phyloP scores from a whole-genome alignment of 2,113 vertebrate genomes.

The Scopus umbretta region DNA sequence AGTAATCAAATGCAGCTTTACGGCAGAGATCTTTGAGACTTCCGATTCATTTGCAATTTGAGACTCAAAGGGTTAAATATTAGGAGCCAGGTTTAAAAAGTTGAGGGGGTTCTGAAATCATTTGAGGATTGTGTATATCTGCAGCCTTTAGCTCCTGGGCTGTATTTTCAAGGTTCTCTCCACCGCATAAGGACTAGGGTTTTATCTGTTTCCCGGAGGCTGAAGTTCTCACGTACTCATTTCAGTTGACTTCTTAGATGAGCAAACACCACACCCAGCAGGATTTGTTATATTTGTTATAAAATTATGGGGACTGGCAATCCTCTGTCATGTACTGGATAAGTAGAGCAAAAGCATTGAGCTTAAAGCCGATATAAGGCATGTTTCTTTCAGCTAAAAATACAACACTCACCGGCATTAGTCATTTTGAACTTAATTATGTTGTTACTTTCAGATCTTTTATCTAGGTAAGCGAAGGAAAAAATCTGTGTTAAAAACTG shows the following conservation, averaged over 20 bases:
- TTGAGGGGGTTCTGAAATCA: accelerated
- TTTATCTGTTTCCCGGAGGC: not conserved
- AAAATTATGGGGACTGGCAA: not conserved
- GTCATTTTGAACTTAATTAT: not conserved
- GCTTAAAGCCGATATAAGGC: not conserved
- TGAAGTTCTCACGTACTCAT: not conserved
- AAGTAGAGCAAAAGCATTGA: not conserved
- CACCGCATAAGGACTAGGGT: not conserved
- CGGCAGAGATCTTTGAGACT: not conserved
- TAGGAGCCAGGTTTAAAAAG: not conserved
- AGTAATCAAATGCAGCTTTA: not conserved
- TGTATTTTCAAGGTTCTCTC: not conserved
- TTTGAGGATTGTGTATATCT: not conserved
- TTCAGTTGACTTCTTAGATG: not conserved
- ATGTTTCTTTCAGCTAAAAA: not conserved
- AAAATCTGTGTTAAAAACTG: not conserved
- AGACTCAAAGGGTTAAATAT: not conserved
- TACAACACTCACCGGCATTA: not conserved
- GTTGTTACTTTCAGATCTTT: not conserved
- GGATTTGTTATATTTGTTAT: not conserved
- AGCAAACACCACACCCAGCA: not conserved
- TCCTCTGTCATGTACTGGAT: not conserved
- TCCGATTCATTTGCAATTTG: not conserved
- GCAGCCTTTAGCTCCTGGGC: not conserved
- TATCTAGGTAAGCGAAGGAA: not conserved